phyloP scores from a whole-genome alignment of 1,140 invertebrate genomes.

The Cydia strobilella region DNA sequence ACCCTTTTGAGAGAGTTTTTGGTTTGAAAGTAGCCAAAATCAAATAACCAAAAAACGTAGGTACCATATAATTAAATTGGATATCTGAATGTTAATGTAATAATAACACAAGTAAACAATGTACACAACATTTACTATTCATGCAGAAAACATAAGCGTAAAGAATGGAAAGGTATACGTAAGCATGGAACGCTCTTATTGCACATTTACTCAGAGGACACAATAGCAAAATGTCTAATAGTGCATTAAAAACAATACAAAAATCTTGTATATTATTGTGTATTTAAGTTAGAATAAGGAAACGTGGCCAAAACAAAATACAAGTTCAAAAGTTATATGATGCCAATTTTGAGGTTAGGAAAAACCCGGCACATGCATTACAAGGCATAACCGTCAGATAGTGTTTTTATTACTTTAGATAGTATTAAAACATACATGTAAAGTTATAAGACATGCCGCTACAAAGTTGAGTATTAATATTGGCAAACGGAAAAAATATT shows the following conservation, averaged over 20 bases:
- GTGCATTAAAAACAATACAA: too few relatives aligned
- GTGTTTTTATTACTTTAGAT: neutral
- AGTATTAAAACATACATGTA: conserved; percentile 25
- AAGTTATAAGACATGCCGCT: conserved; percentile 5
- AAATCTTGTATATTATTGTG: too few relatives aligned
- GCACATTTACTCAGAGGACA: too few relatives aligned
- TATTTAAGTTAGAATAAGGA: neutral
- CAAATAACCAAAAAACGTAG: neutral
- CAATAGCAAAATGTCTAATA: too few relatives aligned
- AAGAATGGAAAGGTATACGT: too few relatives aligned
- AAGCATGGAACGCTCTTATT: too few relatives aligned
- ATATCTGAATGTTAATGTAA: too few relatives aligned
- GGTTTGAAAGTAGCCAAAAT: too few relatives aligned
- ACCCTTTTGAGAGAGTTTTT: too few relatives aligned
- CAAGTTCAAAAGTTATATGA: neutral
- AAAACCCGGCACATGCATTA: conserved; percentile 16
- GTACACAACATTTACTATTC: too few relatives aligned
- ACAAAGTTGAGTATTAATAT: conserved; percentile 41
- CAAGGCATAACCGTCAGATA: neutral
- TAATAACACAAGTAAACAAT: neutral
- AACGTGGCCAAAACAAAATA: neutral
- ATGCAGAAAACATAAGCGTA: too few relatives aligned
- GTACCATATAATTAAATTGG: neutral
- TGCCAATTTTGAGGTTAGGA: conserved; percentile 19
- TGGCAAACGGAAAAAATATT: conserved; percentile 57